Evolutionary conservation across 2,113 vertebrate genomes (phyloP), one percentile per base, ranked within the genome.

Genomic region (Campylomormyrus numenius): DNA sequence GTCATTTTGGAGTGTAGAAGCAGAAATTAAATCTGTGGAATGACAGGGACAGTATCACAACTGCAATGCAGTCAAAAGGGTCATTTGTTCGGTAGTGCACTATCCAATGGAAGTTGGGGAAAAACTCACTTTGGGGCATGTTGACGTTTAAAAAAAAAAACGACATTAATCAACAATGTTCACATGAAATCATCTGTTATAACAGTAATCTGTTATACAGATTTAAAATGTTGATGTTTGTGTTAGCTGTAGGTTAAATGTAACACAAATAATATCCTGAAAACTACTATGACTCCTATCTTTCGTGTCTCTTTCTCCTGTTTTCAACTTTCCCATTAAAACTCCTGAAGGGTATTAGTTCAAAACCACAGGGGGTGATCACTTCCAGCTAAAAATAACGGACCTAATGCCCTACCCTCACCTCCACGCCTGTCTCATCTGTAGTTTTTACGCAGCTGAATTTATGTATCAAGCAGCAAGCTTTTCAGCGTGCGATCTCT

Each of bases 1-100:
- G 39, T 83, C 77, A 45, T 24, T 83, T 17, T 83, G 17, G 27
- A 90, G 50, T 85, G 91, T 89, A 87, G 42, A 80, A n/a, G n/a
- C 62, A 31, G 27, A 70, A 70, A 70, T 70, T 13, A 70, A 70
- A 70, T 70, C 10, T 70, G 62, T 70, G 62, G 62, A 31, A 70
- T 31, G 62, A 70, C 62, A 31, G 62, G 62, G 62, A 31, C 27
- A 70, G 62, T 31, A 27, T 70, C 62, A 70, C 10, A 70, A 31
- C 62, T 27, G 62, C n/a, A 70, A 70, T 70, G n/a, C 62, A 70
- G 62, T 13, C n/a, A 70, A 27, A 70, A 13, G 62, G 10, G n/a
- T 70, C 62, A 70, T 31, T 31, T 70, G n/a, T 70, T 70, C 6
- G 5, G 13, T 27, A 70, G 27, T 10, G n/a, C n/a, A 70, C n/a